A percentile compares a stretch with the other conserved stretches of the same genome.
phyloP scores from a whole-genome alignment of 2,797 vertebrate genomes.

The Lerista edwardsae region DNA sequence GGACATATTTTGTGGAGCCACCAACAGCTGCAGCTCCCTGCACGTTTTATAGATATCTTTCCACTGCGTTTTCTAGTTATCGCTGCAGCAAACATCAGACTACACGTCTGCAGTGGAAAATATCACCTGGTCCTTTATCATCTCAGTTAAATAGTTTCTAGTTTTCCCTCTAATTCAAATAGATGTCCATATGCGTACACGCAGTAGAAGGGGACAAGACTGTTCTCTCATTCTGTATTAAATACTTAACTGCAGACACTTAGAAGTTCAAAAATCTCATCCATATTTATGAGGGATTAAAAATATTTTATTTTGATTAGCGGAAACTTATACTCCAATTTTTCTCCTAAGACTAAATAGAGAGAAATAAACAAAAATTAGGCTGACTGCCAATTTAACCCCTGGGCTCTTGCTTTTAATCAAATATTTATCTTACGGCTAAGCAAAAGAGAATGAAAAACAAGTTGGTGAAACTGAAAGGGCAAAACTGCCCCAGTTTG shows the following conservation, averaged over 20 bases:
- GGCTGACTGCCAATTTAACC: conserved; percentile 4
- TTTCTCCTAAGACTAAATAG: not conserved
- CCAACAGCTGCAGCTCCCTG: not conserved
- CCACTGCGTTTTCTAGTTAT: not conserved
- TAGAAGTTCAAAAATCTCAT: not conserved
- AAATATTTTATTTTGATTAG: not conserved
- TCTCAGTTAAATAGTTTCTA: not conserved
- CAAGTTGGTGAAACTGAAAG: not conserved
- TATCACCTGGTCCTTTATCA: not conserved
- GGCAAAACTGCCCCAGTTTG: conserved; percentile 1
- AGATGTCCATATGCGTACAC: not conserved
- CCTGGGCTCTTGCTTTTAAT: conserved; percentile 16
- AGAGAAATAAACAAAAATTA: conserved; percentile 16
- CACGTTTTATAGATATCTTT: not conserved
- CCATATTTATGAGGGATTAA: not conserved
- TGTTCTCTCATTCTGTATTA: not conserved
- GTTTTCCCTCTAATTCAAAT: not conserved
- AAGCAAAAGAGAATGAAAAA: conserved; percentile 19
- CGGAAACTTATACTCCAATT: not conserved
- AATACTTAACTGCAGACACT: not conserved
- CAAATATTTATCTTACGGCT: conserved; percentile 31
- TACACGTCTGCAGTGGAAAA: not conserved
- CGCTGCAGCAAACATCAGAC: not conserved
- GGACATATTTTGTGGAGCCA: not conserved
- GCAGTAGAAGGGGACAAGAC: not conserved